These are phyloP conservation scores for Chaenodraco wilsoni DNA, from an alignment of 2,797 vertebrate species.

Conservation along the genomic window DNA sequence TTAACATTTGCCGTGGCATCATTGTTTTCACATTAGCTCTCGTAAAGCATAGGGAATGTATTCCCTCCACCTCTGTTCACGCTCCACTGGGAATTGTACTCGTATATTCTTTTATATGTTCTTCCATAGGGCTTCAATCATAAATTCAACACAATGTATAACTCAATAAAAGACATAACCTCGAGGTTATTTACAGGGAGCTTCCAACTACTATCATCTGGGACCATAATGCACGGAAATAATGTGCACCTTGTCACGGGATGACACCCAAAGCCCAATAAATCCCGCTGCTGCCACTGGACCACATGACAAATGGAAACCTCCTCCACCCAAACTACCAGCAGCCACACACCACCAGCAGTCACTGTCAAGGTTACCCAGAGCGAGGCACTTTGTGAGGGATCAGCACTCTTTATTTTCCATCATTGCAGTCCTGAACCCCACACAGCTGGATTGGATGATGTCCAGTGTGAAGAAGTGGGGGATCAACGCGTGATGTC, in stretches of 20 bases:
- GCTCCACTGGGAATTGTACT: constrained; percentile 36
- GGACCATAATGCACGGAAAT: constrained; percentile 74
- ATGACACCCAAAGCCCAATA: constrained; percentile 80
- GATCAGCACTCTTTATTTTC: constrained; percentile 70
- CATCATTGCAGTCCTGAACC: constrained; percentile 34
- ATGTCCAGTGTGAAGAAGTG: constrained; percentile 19
- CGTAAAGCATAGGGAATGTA: constrained; percentile 6
- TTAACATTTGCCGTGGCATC: constrained; percentile 11
- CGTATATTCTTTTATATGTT: constrained; percentile 42
- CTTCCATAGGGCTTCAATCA: constrained; percentile 42
- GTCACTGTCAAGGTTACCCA: constrained; percentile 73
- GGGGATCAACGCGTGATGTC: constrained; percentile 16
- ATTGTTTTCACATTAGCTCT: constrained; percentile 28
- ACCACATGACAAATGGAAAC: constrained; percentile 74
- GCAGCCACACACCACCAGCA: constrained; percentile 37
- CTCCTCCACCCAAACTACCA: constrained; percentile 43
- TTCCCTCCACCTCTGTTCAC: constrained; percentile 32
- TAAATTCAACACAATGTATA: constrained; percentile 69
- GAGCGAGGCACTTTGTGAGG: constrained; percentile 51
- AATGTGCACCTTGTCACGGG: constrained; percentile 80
- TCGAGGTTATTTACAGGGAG: constrained; percentile 82
- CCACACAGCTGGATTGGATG: constrained; percentile 17
- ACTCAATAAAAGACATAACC: constrained; percentile 76
- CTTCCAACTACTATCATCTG: constrained; percentile 69
- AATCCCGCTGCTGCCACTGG: constrained; percentile 71